Evolutionary conservation across 2,113 vertebrate genomes (phyloP), one percentile per base, ranked within the genome.

Genomic region (Xyrauchen texanus): DNA sequence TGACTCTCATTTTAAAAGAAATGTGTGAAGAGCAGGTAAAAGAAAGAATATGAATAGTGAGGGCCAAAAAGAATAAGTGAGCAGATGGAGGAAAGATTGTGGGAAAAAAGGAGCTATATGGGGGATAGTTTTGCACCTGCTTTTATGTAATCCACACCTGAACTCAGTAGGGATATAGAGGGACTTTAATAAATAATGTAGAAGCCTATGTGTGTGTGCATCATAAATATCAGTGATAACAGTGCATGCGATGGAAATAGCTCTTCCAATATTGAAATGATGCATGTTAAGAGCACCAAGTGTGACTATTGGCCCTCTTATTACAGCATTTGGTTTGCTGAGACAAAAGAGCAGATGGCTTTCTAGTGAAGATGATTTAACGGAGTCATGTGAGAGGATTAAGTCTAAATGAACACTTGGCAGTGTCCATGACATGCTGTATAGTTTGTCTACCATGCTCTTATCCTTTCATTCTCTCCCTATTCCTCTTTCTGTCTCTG

Each of bases 271-370:
- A 49, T 62, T 16, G 51, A 12, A 55, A 21, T 44, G 58, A 34
- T 68, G 46, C 42, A 44, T 52, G 42, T 57, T 46, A 80, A 60
- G 60, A 34, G 42, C 67, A 66, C 57, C 11, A 51, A 60, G 55
- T 78, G 68, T 73, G 15, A 13, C 11, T 77, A 51, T 81, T 64
- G 78, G 78, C 78, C 78, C 68, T 70, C 61, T 81, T 68, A 77
- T 16, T 15, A 6, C 21, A 55, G 15, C 55, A 47, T 76, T 55
- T 69, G 60, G 78, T 68, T 53, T 57, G 68, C 73, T 58, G 12
- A 65, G 58, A 60, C 58, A 52, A 52, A 57, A 66, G 53, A 44
- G 63, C 68, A 84, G 79, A 72, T 81, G 74, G 58, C 62, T 60
- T 76, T 61, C 51, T 63, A 53, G 15, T 21, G 51, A 80, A 52